phyloP scores from a whole-genome alignment of 2,888 invertebrate species.

The Ctenicera cuprea region DNA sequence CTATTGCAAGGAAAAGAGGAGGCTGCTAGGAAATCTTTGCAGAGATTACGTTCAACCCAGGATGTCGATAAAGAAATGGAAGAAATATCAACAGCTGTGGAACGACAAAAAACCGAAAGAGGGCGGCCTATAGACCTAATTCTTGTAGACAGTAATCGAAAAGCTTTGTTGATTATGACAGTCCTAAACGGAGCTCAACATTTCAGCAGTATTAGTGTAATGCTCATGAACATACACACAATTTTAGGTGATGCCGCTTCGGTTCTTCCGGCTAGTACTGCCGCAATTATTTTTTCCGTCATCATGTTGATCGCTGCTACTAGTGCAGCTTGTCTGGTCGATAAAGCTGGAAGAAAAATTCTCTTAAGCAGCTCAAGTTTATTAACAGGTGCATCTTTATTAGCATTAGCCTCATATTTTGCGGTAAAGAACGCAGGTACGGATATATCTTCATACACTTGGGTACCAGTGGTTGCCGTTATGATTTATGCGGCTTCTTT shows the following conservation, averaged over 20 bases:
- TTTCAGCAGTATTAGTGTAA: constrained; percentile 69
- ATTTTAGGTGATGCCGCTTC: constrained; percentile 68
- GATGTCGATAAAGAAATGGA: constrained; percentile 66
- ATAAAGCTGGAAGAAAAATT: constrained; percentile 67
- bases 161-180: constrained; percentile 68
- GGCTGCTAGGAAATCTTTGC: constrained; percentile 64
- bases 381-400: constrained; percentile 65
- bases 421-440: constrained; percentile 62
- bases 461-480: constrained; percentile 68
- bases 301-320: constrained; percentile 67
- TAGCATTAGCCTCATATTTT: constrained; percentile 67
- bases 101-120: constrained; percentile 66
- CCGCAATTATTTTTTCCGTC: constrained; percentile 68
- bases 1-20: constrained; percentile 64
- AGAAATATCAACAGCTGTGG: constrained; percentile 66
- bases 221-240: constrained; percentile 70
- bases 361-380: constrained; percentile 66
- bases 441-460: constrained; percentile 64
- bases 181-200: constrained; percentile 69
- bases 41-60: constrained; percentile 61
- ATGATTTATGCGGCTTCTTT: constrained; percentile 68
- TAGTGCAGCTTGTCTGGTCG: constrained; percentile 64
- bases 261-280: constrained; percentile 63
- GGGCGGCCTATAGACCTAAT: constrained; percentile 67
- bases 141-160: constrained; percentile 66